Base-by-base conservation (phyloP, 2,113 vertebrate genomes). In the Sitta europaea region DNA sequence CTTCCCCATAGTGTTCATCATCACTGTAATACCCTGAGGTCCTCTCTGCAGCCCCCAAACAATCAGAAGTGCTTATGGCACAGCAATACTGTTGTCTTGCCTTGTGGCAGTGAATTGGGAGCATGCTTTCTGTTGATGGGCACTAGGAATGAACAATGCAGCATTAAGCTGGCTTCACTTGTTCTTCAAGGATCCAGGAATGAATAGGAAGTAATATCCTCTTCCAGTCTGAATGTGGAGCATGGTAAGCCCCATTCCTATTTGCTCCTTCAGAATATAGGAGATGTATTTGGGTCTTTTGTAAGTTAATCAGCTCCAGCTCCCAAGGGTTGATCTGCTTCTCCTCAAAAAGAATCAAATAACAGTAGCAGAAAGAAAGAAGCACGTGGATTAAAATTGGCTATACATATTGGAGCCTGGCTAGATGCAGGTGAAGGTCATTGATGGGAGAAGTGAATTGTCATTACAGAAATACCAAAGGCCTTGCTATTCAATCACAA, bases 191-290 rank as follows among this genome's bases (percentile, higher is more conserved):
- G 94, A 92, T 87, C 77, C 80, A 91, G 86, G 84, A 87, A 96
- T 94, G 95, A 92, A 94, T 96, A 96, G 86, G 75, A 87, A 96
- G 91, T 94, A 97, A 95, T 85, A 77, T 94, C 88, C 68, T 84
- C 70, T 92, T 88, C 83, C 83, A 92, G 76, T 55, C 76, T 95
- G 68, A 92, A 94, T 88, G 68, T 36, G 29, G 29, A 54, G 78
- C 54, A 65, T 12, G 5, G 45, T 40, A 27, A 94, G 83, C 83
- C 72, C 87, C 72, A 50, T 77, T 93, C 86, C 61, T 75, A 17
- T 86, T 77, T 77, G 47, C 55, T 48, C 48, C 84, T 92, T 90
- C 74, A 86, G 88, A 90, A 74, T 86, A 83, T 50, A 78, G 67
- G 48, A 81, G 38, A 79, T 85, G 36, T 76, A 58, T 94, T 88